Percentiles rank a stretch among this genome's conserved stretches.
Evolutionary conservation across 2,797 vertebrate species (phyloP).

Genomic region (Oreochromis grahami): DNA sequence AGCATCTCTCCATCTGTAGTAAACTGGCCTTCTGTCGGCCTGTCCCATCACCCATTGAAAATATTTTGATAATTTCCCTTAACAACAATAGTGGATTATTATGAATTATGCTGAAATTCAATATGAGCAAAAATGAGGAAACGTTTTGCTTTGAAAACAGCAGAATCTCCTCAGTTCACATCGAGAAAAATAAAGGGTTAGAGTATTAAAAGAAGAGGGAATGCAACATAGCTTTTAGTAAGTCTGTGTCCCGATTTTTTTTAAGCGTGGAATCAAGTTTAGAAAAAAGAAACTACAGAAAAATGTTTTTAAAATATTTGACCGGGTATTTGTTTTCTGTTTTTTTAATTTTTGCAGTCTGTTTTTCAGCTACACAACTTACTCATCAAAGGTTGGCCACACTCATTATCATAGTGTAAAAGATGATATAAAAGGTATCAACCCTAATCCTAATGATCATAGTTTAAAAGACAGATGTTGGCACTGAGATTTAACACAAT

Average conservation of each 20-base stretch:
- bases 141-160: not conserved
- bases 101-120: not conserved
- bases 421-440: not conserved
- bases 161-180: not conserved
- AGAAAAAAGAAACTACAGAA: not conserved
- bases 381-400: not conserved
- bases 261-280: accelerated
- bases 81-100: not conserved
- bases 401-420: not conserved
- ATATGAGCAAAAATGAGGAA: not conserved
- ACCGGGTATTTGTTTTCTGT: not conserved
- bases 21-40: not conserved
- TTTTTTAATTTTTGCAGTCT: not conserved
- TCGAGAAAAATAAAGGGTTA: not conserved
- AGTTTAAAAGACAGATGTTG: not conserved
- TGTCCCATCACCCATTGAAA: not conserved
- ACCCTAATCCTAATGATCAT: not conserved
- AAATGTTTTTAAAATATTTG: not conserved
- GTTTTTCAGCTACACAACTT: not conserved
- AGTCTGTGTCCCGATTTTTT: not conserved
- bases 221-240: not conserved
- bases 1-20: not conserved
- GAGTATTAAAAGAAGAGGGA: not conserved
- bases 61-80: not conserved
- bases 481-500: not conserved